Base-by-base conservation (phyloP, 2,888 invertebrate genomes). In the Allophyes oxyacanthae region DNA sequence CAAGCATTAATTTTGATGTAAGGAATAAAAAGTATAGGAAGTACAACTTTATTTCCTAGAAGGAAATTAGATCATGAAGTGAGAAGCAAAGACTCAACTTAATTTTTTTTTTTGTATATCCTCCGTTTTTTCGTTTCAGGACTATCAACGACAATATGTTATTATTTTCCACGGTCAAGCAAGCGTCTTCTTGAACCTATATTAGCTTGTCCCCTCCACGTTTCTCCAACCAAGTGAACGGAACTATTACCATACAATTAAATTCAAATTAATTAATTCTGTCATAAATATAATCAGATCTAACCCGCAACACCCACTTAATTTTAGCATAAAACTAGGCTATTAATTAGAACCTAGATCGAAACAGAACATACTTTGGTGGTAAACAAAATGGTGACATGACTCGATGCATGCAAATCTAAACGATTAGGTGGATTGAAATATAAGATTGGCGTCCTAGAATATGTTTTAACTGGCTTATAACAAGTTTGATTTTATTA, bases 231-330 rank as follows among this genome's bases (percentile, higher is more conserved):
- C 56, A 43, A 51, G 49, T 14, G 32, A 63, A 57, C 36, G 37
- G 41, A 5, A 33, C 11, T n/a, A 51, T 54, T 42, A 53, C 14
- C 36, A 41, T 57, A 68, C 64, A 65, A 68, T 65, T 63, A 68
- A 36, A 68, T 63, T 30, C 9, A 37, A 52, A 66, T 64, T 28
- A 70, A 68, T 71, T 49, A 65, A 71, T 66, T 50, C 46, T 37
- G 15, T 61, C 43, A 69, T 71, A 71, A 71, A 65, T 71, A 62
- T 57, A 71, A 69, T 71, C 69, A 71, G 55, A 66, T 69, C 43
- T 40, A 48, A 62, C 25, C 42, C 25, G 32, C 52, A 56, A 70
- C 68, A 70, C 68, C 68, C 61, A 70, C 71, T 65, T 64, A 46
- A 65, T 48, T 52, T 65, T 50, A 65, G 56, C 68, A 71, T 68